These are phyloP conservation scores for Cartodere bifasciata DNA, from an alignment of 2,888 invertebrate genomes.

Conservation along the genomic window DNA sequence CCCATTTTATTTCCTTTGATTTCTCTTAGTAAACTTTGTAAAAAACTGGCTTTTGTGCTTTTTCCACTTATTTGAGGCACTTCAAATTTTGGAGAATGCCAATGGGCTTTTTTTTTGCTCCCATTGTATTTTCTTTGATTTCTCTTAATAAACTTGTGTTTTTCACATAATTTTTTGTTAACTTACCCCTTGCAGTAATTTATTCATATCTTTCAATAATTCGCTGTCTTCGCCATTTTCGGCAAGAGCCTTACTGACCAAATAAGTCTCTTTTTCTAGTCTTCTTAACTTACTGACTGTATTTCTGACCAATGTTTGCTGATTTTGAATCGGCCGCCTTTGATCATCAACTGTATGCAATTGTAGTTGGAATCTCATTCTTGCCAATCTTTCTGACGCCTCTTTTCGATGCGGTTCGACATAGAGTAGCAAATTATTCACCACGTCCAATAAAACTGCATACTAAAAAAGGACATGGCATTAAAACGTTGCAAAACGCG, in stretches of 20 bases:
- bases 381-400: conserved; percentile 74
- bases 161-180: not conserved
- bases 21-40: too few species aligned
- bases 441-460: conserved; percentile 92
- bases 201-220: conserved; percentile 54
- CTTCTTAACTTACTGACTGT: conserved; percentile 71
- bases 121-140: too few species aligned
- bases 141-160: too few species aligned
- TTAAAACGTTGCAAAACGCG: conserved; percentile 1
- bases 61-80: too few species aligned
- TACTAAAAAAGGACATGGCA: conserved; percentile 46
- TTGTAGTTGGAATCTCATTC: conserved; percentile 91
- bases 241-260: conserved; percentile 67
- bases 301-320: conserved; percentile 71
- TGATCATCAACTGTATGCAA: conserved; percentile 86
- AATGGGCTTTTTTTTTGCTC: too few species aligned
- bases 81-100: too few species aligned
- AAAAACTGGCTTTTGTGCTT: too few species aligned
- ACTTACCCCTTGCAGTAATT: conserved; percentile 53
- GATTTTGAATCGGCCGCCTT: conserved; percentile 76
- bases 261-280: conserved; percentile 80
- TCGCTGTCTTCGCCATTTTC: conserved; percentile 50
- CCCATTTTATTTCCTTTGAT: too few species aligned
- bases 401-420: conserved; percentile 93
- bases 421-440: conserved; percentile 92